phyloP scores from a whole-genome alignment of 2,797 vertebrate species.

The Amblyopsis hoosieri region DNA sequence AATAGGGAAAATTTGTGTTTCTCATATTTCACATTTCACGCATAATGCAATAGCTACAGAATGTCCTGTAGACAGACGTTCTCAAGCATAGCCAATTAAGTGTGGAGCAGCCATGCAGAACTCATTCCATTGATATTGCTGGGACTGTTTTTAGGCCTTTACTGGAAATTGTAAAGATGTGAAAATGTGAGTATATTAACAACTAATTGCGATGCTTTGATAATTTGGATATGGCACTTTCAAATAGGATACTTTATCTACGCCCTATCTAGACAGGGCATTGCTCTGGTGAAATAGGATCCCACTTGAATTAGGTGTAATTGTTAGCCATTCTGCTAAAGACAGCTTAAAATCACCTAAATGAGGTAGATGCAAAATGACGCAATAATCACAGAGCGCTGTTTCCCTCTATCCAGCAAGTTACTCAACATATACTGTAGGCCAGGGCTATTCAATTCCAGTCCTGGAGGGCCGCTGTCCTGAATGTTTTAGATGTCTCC shows the following conservation, averaged over 20 bases:
- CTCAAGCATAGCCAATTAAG: slow-evolving; percentile 58
- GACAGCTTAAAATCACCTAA: neutral
- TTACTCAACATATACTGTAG: neutral
- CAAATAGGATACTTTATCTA: neutral
- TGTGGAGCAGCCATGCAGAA: slow-evolving; percentile 41
- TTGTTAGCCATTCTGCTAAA: neutral
- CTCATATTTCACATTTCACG: slow-evolving; percentile 58
- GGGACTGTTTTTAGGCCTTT: slow-evolving; percentile 38
- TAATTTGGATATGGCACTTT: neutral
- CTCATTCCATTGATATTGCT: slow-evolving; percentile 33
- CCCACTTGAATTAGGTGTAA: slow-evolving; percentile 3
- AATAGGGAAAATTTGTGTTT: slow-evolving; percentile 42
- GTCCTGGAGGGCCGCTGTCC: no score
- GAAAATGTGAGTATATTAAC: slow-evolving; percentile 39
- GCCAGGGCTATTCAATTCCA: no score
- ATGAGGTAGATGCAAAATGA: neutral
- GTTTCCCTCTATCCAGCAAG: neutral
- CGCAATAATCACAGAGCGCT: neutral
- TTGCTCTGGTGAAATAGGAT: neutral
- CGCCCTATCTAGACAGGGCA: neutral
- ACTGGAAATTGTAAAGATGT: slow-evolving; percentile 42
- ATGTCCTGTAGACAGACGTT: slow-evolving; percentile 50
- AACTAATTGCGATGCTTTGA: slow-evolving; percentile 24
- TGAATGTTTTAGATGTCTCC: no score
- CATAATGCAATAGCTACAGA: slow-evolving; percentile 52